These are phyloP conservation scores for Antheraea mylitta DNA, from an alignment of 1,140 invertebrate genomes.

Conservation along the genomic window DNA sequence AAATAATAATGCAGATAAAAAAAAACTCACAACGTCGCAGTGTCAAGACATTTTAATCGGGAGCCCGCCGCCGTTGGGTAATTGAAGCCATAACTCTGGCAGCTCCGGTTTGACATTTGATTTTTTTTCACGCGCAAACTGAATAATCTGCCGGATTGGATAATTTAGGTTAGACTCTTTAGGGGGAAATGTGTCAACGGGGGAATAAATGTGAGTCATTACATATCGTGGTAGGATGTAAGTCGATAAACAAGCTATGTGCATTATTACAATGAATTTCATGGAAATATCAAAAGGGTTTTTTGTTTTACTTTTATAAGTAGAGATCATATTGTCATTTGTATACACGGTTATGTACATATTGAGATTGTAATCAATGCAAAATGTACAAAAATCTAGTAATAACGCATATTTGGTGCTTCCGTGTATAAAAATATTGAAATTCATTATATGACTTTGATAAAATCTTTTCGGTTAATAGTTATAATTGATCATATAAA, in stretches of 20 bases:
- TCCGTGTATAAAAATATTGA: too few species aligned
- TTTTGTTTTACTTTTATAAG: too few species aligned
- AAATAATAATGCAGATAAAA: slow-evolving; percentile 42
- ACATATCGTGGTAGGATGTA: not conserved
- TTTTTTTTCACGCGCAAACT: slow-evolving; percentile 38
- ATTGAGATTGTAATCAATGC: too few species aligned
- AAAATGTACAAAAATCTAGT: too few species aligned
- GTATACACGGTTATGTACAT: too few species aligned
- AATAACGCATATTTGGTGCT: too few species aligned
- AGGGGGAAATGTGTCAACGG: slow-evolving; percentile 43
- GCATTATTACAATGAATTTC: too few species aligned
- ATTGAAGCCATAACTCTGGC: slow-evolving; percentile 73
- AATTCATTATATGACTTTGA: too few species aligned
- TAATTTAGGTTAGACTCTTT: slow-evolving; percentile 50
- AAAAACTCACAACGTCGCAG: slow-evolving; percentile 49
- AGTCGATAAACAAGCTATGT: not conserved
- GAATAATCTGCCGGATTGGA: slow-evolving; percentile 54
- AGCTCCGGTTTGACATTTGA: slow-evolving; percentile 71
- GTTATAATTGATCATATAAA: too few species aligned
- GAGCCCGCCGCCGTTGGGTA: slow-evolving; percentile 48
- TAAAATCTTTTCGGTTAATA: too few species aligned
- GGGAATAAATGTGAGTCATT: not conserved
- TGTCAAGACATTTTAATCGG: slow-evolving; percentile 69
- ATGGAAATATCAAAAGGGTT: too few species aligned
- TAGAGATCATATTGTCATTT: too few species aligned